A percentile compares a stretch with the other conserved stretches of the same genome.
phyloP scores from a whole-genome alignment of 2,113 vertebrate species.

The Melierax canorus region DNA sequence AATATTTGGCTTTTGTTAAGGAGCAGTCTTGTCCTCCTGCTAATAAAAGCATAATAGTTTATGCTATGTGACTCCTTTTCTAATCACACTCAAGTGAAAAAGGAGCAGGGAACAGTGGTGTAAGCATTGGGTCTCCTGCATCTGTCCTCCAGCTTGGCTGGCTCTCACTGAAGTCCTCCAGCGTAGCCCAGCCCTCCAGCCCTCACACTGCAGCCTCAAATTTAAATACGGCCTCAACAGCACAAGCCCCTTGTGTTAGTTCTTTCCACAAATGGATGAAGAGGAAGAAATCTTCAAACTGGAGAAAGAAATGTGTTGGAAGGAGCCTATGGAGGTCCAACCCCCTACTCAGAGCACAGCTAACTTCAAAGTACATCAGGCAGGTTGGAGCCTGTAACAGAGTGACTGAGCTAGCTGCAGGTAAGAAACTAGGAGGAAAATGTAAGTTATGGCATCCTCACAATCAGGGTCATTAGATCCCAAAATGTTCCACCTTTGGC shows the following conservation, averaged over 20 bases:
- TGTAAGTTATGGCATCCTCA: not conserved
- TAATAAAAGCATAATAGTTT: not conserved
- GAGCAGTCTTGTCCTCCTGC: not conserved
- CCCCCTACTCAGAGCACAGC: not conserved
- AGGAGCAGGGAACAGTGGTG: not conserved
- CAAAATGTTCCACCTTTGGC: no score
- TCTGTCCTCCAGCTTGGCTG: not conserved
- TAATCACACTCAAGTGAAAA: not conserved
- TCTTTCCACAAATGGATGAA: not conserved
- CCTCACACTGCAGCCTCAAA: not conserved
- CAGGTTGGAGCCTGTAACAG: not conserved
- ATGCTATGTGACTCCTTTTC: not conserved
- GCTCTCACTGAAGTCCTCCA: not conserved
- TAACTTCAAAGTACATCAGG: not conserved
- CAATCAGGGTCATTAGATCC: no score
- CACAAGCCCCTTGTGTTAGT: not conserved
- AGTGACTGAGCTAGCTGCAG: not conserved
- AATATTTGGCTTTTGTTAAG: not conserved
- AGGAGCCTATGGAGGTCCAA: not conserved
- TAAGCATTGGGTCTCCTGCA: not conserved
- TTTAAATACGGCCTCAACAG: not conserved
- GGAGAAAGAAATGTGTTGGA: not conserved
- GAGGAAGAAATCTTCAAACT: not conserved
- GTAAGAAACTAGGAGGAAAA: not conserved
- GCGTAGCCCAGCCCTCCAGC: not conserved